These are phyloP conservation scores for Stichopus horrens DNA, from an alignment of 53 echinoderm and acorn worm genomes.

Conservation along the genomic window DNA sequence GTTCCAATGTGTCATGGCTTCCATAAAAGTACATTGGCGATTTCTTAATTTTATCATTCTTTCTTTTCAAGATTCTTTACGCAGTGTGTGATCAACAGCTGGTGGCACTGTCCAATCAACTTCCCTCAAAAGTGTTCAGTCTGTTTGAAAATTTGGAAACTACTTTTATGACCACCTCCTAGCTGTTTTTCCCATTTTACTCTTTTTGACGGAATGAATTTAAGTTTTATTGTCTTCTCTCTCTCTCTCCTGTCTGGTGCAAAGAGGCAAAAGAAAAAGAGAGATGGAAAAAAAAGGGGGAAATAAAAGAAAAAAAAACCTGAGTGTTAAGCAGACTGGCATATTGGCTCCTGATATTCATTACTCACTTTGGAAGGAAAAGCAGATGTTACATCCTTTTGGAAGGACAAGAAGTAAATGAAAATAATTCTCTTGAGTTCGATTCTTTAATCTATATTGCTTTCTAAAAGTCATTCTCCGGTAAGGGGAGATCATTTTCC, in stretches of 20 bases:
- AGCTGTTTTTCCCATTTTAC: neutral
- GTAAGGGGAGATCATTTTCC: constrained; percentile 14
- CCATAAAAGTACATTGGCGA: too few relatives aligned
- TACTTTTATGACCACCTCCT: constrained; percentile 1
- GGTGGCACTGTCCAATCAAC: too few relatives aligned
- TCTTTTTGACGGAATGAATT: neutral
- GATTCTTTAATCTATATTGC: constrained; percentile 6
- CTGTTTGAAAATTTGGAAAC: neutral
- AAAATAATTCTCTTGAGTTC: neutral
- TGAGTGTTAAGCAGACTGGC: neutral
- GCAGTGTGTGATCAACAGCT: too few relatives aligned
- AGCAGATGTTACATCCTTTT: constrained; percentile 7
- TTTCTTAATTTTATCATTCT: too few relatives aligned
- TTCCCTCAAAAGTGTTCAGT: too few relatives aligned
- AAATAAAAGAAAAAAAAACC: too few relatives aligned
- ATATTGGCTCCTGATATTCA: constrained; percentile 6
- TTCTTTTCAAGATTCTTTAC: too few relatives aligned
- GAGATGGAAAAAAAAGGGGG: too few relatives aligned
- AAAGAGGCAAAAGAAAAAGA: too few relatives aligned
- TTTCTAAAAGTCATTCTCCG: constrained; percentile 30
- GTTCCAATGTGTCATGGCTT: too few relatives aligned
- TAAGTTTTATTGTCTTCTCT: too few relatives aligned
- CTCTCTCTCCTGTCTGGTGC: too few relatives aligned
- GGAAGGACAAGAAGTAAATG: neutral
- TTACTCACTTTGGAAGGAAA: neutral